Evolutionary conservation across 2,113 vertebrate genomes (phyloP).

Genomic region (Condylura cristata): DNA sequence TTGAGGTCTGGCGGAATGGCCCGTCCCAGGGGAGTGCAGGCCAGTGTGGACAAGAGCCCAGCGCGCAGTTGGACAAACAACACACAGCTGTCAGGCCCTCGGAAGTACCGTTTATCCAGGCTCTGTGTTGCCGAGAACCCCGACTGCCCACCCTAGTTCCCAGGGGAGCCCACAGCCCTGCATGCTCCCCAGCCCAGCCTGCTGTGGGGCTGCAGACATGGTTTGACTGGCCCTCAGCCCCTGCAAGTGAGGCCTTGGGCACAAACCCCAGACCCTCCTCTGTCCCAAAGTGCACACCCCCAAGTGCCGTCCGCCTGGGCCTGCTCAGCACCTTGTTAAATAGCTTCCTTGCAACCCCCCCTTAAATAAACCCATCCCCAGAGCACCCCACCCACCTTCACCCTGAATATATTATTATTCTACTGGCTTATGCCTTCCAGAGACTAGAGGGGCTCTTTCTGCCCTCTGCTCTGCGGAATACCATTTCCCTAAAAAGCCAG

Average conservation of each 20-base stretch:
- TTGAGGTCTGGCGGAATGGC: background rate
- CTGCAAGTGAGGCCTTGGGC: background rate
- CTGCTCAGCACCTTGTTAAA: slow-evolving; percentile 48
- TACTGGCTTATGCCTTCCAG: slow-evolving; percentile 35
- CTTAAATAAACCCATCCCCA: slow-evolving; percentile 64
- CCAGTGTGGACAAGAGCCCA: background rate
- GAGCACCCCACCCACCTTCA: slow-evolving; percentile 38
- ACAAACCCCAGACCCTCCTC: background rate
- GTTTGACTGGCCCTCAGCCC: background rate
- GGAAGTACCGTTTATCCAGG: slow-evolving; percentile 63
- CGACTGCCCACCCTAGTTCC: background rate
- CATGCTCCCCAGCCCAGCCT: background rate
- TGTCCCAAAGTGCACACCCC: background rate
- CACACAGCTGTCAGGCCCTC: slow-evolving; percentile 33
- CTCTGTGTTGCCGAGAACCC: background rate
- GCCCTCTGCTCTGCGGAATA: background rate
- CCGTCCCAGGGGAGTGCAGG: background rate
- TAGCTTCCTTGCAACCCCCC: slow-evolving; percentile 55
- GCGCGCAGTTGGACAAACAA: background rate
- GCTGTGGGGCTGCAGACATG: background rate
- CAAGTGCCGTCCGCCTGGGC: background rate
- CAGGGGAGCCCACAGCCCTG: background rate
- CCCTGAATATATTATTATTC: slow-evolving; percentile 72
- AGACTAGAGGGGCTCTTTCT: background rate
- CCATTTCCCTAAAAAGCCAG: background rate